A percentile compares a stretch with the other conserved stretches of the same genome.
Evolutionary conservation across 2,113 vertebrate species (phyloP).

Genomic region (Leuciscus idus): DNA sequence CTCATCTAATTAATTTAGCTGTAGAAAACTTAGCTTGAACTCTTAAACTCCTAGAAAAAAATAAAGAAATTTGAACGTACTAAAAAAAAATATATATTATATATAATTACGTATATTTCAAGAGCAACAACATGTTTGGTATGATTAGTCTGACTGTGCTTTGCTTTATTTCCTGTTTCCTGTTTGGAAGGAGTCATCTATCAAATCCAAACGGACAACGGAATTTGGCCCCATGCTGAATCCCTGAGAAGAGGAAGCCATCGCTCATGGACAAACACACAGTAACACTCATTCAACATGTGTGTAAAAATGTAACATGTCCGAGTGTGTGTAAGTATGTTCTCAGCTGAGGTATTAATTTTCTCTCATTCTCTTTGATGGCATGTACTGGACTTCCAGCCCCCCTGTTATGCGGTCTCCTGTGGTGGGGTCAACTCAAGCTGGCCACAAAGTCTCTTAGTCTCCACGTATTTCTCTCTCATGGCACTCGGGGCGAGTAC

Average conservation of each 20-base stretch:
- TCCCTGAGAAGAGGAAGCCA: conserved; percentile 77
- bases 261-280: conserved; percentile 77
- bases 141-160: conserved; percentile 49
- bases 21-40: background rate
- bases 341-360: conserved; percentile 37
- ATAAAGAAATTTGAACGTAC: background rate
- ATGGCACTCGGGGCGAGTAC: conserved; percentile 42
- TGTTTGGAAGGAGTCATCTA: conserved; percentile 74
- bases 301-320: conserved; percentile 23
- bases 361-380: conserved; percentile 60
- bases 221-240: conserved; percentile 76
- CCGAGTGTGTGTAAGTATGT: conserved; percentile 38
- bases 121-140: conserved; percentile 27
- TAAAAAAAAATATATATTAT: too few relatives aligned
- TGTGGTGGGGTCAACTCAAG: conserved; percentile 59
- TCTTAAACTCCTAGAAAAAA: background rate
- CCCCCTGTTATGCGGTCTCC: conserved; percentile 62
- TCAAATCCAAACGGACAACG: conserved; percentile 77
- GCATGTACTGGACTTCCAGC: conserved; percentile 45
- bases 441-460: conserved; percentile 53
- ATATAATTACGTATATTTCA: background rate
- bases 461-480: conserved; percentile 43
- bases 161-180: conserved; percentile 69
- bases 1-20: background rate
- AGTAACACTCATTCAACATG: conserved; percentile 71